phyloP scores from a whole-genome alignment of 2,113 vertebrate genomes.

The Melanotaenia duboulayi region DNA sequence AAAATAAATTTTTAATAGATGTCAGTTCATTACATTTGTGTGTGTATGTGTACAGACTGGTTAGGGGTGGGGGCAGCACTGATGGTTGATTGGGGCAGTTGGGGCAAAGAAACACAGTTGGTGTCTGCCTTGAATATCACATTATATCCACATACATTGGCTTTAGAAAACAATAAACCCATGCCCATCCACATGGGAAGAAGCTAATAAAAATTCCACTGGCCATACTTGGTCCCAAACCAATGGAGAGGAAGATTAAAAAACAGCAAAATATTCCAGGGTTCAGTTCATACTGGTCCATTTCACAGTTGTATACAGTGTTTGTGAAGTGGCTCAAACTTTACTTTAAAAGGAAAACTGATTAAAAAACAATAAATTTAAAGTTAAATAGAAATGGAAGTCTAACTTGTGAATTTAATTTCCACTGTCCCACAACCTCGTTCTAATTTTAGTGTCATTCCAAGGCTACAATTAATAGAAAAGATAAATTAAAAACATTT shows the following conservation, averaged over 20 bases:
- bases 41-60: slow-evolving; percentile 7
- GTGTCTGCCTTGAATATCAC: slow-evolving; percentile 1
- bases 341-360: neutral
- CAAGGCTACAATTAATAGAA: too few species aligned
- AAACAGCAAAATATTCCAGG: slow-evolving; percentile 21
- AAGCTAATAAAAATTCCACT: slow-evolving; percentile 46
- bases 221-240: slow-evolving; percentile 58
- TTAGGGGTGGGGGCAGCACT: slow-evolving; percentile 1
- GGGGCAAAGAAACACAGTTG: neutral
- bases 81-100: neutral
- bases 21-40: slow-evolving; percentile 65
- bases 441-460: neutral
- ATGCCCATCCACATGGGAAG: neutral
- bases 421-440: neutral
- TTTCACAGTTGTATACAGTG: slow-evolving; percentile 6
- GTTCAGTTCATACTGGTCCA: slow-evolving; percentile 14
- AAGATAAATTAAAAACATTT: too few species aligned
- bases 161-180: slow-evolving; percentile 2
- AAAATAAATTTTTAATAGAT: slow-evolving; percentile 81
- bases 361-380: slow-evolving; percentile 7
- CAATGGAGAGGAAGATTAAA: slow-evolving; percentile 58
- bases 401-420: neutral
- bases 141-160: neutral
- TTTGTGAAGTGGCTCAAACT: neutral
- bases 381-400: neutral